Base-by-base conservation (phyloP, 2,888 invertebrate species). In the Agriopis aurantiaria region DNA sequence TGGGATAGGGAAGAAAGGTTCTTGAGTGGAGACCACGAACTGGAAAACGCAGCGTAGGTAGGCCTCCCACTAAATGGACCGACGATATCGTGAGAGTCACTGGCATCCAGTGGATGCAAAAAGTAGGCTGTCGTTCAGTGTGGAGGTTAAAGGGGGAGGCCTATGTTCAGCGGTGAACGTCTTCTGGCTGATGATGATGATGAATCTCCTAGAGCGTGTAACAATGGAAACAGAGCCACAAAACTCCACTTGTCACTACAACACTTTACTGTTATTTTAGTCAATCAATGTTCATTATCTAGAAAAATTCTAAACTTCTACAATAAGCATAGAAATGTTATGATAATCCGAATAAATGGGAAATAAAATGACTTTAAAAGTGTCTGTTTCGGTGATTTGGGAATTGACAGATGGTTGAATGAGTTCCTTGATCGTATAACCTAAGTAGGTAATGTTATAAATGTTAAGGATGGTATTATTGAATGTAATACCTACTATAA, bases 231-330 rank as follows among this genome's bases (percentile, higher is more conserved):
- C 62, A 17, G 7, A n/a, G 17, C 41, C 66, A 63, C 51, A 53
- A 78, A 80, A 81, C 77, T 76, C 80, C 80, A 78, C 67, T 72
- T 66, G 73, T 79, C 80, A 78, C 75, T 78, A 77, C 51, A 68
- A 46, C 57, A 62, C 57, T 68, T 68, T 68, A 68, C 49, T 68
- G 62, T 68, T 68, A 68, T 62, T 68, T 62, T 68, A 58, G 57
- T 62, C 62, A 62, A 68, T 62, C 62, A 51, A 57, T 46, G 51
- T 62, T 62, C 62, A 68, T 58, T 68, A 62, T 46, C 57, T 62
- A 52, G 45, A 57, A 67, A 56, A 67, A 53, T 61, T 67, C 67
- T 60, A 49, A 41, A 41, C 61, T 62, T 55, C 55, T 60, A 67
- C 14, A 57, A 61, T 67, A 56, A 53, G 46, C 68, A 63, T 68